Evolutionary conservation across 2,797 vertebrate genomes (phyloP), one percentile per base, ranked within the genome.

Genomic region (Tauraco hartlaubi): DNA sequence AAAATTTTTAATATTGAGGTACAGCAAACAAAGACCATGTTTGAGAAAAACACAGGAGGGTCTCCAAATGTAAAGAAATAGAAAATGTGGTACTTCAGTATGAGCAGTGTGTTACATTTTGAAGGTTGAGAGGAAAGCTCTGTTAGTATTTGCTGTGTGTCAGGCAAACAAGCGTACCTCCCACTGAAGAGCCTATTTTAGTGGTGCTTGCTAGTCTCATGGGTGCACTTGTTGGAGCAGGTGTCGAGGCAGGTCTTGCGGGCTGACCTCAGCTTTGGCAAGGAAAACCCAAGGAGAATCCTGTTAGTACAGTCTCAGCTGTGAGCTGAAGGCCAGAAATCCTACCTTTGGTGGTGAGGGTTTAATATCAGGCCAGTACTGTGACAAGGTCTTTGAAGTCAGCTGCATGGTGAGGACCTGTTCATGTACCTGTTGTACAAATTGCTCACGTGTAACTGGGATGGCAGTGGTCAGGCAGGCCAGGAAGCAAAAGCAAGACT

Each of bases 241-340:
- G 55, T 86, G 68, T 79, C 56, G 77, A 74, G 63, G 66, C 48
- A 49, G 79, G 51, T 84, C 69, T 84, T 81, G 69, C 1, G 2
- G 63, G 28, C 67, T 82, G 82, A 90, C 59, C 59, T 76, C 69
- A 77, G 71, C 52, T 77, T 94, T 96, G 88, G 72, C 67, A 88
- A 90, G 52, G 41, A 92, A 80, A 75, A 52, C 44, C 51, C 8
- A 25, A 92, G 75, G 64, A 64, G 74, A 69, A 68, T 96, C 94
- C 74, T 55, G 9, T 96, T 92, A 94, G 80, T 31, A 25, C 26
- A 39, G 54, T 61, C 82, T 85, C 49, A 85, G 20, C 25, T 55
- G 66, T 64, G 41, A 93, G 69, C 10, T 25, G 48, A 61, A 63
- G 46, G n/a, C 15, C 33, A 64, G 59, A 88, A 92, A 52, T 61